phyloP scores from a whole-genome alignment of 2,797 vertebrate genomes.

The Megaceryle alcyon region DNA sequence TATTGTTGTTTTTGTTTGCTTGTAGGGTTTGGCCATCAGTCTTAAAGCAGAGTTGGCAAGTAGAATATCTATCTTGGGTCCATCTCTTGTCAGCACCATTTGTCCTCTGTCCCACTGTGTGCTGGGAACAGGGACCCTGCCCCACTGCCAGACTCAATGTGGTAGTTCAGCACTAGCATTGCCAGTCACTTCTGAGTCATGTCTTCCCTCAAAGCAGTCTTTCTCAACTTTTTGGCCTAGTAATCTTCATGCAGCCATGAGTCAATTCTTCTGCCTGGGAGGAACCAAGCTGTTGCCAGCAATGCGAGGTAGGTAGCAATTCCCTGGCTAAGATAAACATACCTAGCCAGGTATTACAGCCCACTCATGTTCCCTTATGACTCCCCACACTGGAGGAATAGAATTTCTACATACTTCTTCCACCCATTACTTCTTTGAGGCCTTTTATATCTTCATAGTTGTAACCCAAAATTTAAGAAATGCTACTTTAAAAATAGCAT shows the following conservation, averaged over 20 bases:
- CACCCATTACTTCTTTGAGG: background rate
- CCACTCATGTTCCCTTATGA: background rate
- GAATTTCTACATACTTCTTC: background rate
- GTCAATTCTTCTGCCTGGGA: background rate
- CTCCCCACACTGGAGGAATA: background rate
- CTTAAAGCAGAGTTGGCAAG: background rate
- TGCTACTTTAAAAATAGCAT: background rate
- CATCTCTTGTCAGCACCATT: background rate
- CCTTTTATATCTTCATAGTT: background rate
- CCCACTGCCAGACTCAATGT: background rate
- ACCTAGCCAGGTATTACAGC: background rate
- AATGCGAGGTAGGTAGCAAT: background rate
- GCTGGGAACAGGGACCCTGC: background rate
- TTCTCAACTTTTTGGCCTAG: background rate
- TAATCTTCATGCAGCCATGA: background rate
- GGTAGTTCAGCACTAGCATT: background rate
- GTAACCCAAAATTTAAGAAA: slow-evolving; percentile 12
- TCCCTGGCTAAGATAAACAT: slow-evolving; percentile 6
- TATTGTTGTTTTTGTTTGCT: background rate
- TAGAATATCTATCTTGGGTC: background rate
- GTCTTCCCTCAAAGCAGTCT: background rate
- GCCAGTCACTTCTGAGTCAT: background rate
- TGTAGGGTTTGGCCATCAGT: background rate
- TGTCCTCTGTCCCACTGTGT: background rate
- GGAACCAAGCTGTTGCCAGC: background rate